These are phyloP conservation scores for Urocitellus parryii DNA, from an alignment of 2,113 vertebrate species.

Conservation along the genomic window DNA sequence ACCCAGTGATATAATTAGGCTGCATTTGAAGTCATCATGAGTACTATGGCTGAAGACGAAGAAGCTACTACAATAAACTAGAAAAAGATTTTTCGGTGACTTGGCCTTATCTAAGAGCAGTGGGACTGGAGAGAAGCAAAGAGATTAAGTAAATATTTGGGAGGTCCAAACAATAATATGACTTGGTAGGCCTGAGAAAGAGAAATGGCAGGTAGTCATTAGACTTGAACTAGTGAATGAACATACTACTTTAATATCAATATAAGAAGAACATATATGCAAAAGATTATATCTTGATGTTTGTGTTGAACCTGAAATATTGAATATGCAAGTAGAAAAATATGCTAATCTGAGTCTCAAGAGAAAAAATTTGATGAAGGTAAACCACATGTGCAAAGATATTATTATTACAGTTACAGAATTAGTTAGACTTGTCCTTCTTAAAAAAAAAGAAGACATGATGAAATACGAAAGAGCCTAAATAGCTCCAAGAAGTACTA, in stretches of 20 bases:
- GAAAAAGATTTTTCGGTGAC: neutral
- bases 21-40: neutral
- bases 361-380: neutral
- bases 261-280: neutral
- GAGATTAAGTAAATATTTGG: neutral
- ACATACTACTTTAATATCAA: neutral
- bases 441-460: neutral
- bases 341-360: neutral
- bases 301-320: neutral
- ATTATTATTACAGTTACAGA: neutral
- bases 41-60: neutral
- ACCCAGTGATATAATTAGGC: neutral
- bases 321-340: neutral
- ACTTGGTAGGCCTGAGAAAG: neutral
- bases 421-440: neutral
- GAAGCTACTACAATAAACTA: neutral
- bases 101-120: neutral
- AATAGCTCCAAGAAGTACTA: neutral
- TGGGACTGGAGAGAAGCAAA: neutral
- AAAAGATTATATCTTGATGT: neutral
- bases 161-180: neutral
- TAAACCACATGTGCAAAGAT: neutral
- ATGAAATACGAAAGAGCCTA: neutral
- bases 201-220: neutral
- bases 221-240: neutral